Base-by-base conservation (phyloP, 2,888 invertebrate genomes). In the Diaprepes abbreviatus region DNA sequence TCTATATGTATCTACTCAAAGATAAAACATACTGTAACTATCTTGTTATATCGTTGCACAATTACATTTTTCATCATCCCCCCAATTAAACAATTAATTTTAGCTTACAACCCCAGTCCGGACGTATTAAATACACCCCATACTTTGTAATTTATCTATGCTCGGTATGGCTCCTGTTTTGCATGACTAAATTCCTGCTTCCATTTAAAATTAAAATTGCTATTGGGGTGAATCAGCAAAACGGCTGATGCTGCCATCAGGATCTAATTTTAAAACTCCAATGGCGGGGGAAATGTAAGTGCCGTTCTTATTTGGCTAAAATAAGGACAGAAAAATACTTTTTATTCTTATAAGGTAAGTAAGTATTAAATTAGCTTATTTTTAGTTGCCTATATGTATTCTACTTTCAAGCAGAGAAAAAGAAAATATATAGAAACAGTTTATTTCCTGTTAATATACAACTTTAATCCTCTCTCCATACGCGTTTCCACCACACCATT, bases 121-220 rank as follows among this genome's bases (percentile, higher is more conserved):
- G 9, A 4, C 35, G 28, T 19, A 21, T 38, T 31, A 16, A n/a
- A 60, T 54, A 35, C 21, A 12, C 43, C 60, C 48, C 14, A 35
- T 58, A 52, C 35, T 36, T 43, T 33, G 38, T 59, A 55, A 69
- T 69, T 69, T 69, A 69, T 69, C 52, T 58, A 64, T 62, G 58
- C 40, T 31, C 52, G 57, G 64, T 64, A 59, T 59, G 69, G 64
- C 55, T n/a, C 43, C 66, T 67, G 60, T 35, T 67, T 50, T 69
- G 69, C 69, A 69, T 69, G 43, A 52, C 69, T 52, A 69, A 69
- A 55, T 55, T 48, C 60, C 31, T 43, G 45, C 21, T 28, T 21
- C 69, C 70, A 64, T 74, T 76, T 71, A 70, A 74, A 79, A 81
- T 80, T 80, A 80, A 80, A 80, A 79, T 79, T 78, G 74, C 77